Conservation (phyloP, 2,888 invertebrate species). For the Chalcosyrphus nemorum region DNA sequence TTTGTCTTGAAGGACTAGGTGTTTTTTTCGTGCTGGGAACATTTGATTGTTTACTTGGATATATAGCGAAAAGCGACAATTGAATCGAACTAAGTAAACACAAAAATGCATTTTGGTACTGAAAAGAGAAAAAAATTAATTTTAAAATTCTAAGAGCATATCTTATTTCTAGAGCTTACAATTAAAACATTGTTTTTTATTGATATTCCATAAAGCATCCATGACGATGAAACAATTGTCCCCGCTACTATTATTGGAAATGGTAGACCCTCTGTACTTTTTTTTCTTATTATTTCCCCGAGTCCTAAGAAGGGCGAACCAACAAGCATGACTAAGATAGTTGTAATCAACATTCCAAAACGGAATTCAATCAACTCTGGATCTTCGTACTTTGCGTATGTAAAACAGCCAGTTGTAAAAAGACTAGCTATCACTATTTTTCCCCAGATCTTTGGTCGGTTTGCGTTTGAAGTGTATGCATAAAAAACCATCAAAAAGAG, state of each 20-base stretch:
- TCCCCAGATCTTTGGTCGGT: constrained; percentile 83
- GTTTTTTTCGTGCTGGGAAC: not conserved
- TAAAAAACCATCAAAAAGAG: constrained; percentile 87
- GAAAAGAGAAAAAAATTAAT: constrained; percentile 76
- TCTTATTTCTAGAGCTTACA: constrained; percentile 74
- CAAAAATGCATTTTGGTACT: constrained; percentile 89
- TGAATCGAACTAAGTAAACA: constrained; percentile 85
- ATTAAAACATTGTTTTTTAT: constrained; percentile 78
- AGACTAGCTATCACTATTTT: constrained; percentile 84
- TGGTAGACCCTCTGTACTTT: constrained; percentile 93
- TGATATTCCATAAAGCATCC: constrained; percentile 80
- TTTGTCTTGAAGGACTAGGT: not conserved
- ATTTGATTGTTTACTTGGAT: constrained; percentile 84
- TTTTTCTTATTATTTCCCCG: constrained; percentile 89
- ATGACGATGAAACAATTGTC: constrained; percentile 85
- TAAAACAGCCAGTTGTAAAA: constrained; percentile 84
- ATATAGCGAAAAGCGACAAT: constrained; percentile 87
- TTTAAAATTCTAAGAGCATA: not conserved
- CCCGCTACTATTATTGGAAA: constrained; percentile 94
- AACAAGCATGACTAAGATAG: constrained; percentile 84
- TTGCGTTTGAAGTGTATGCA: constrained; percentile 84
- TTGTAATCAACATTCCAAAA: constrained; percentile 88
- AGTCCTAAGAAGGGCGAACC: constrained; percentile 88
- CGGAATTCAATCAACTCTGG: constrained; percentile 86
- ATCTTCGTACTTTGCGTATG: constrained; percentile 86